Percentiles rank a stretch among this genome's conserved stretches.
phyloP scores from a whole-genome alignment of 2,797 vertebrate genomes.

The Lindbergichthys nudifrons region DNA sequence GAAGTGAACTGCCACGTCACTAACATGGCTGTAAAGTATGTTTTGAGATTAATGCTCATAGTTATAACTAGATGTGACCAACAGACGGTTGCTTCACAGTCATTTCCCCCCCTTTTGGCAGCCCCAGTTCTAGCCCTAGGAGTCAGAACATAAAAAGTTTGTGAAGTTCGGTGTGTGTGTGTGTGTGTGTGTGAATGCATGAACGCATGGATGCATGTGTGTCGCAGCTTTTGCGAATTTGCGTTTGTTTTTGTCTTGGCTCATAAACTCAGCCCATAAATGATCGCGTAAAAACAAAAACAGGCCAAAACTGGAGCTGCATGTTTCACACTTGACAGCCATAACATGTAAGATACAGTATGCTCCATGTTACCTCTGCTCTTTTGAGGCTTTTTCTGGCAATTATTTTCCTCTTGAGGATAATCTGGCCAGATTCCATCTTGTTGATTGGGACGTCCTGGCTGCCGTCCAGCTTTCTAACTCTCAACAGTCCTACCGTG shows the following conservation, averaged over 20 bases:
- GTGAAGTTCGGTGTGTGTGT: no score
- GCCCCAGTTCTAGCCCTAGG: no score
- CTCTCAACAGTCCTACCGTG: conserved; percentile 29
- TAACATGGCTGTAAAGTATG: neutral
- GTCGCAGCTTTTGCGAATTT: no score
- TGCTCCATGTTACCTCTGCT: conserved; percentile 18
- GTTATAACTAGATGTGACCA: neutral
- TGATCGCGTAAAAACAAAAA: neutral
- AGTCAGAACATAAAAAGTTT: no score
- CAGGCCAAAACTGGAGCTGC: conserved; percentile 4
- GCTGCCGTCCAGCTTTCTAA: conserved; percentile 54
- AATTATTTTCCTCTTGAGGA: conserved; percentile 64
- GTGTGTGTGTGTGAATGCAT: no score
- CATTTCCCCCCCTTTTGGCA: no score
- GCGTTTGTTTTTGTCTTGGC: conserved; percentile 5
- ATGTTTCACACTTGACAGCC: conserved; percentile 26
- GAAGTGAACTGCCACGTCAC: no score
- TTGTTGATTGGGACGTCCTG: conserved; percentile 65
- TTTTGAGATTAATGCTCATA: neutral
- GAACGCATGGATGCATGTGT: no score
- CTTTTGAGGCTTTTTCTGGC: conserved; percentile 38
- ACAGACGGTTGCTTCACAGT: no score
- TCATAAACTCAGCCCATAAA: neutral
- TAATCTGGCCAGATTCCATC: conserved; percentile 63
- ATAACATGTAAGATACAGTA: conserved; percentile 17